Base-by-base conservation (phyloP, 2,113 vertebrate species). In the Cercocebus atys region DNA sequence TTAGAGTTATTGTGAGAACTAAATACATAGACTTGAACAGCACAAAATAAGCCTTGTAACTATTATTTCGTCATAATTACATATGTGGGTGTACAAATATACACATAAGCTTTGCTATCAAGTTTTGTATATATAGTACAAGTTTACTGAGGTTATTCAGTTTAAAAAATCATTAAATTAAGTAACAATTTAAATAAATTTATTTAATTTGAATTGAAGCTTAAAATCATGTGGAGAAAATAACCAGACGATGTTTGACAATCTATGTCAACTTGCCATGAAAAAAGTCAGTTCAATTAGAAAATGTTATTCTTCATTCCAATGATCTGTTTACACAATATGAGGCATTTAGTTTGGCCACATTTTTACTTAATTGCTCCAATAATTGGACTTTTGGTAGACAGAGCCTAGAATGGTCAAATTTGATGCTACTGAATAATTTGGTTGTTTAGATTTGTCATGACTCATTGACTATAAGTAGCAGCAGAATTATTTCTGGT, bases 381-480 rank as follows among this genome's bases (percentile, higher is more conserved):
- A 97, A 93, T 98, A 97, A 98, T 97, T 97, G 93, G 84, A 93
- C 95, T 97, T 97, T 95, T 78, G 94, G 95, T 97, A 93, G 94
- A 89, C 17, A 79, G 38, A 97, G 90, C 64, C 64, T 85, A 45
- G 80, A 97, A 96, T 95, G 84, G 94, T 97, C 97, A 96, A 68
- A 96, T 97, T 80, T 96, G 84, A 98, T 97, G 97, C 84, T 95
- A 93, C 95, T 94, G 94, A 98, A 92, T 90, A 76, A 97, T 96
- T 97, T 97, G 95, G 88, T 97, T 98, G 94, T 97, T 98, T 98
- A 96, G 95, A 95, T 96, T 97, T 97, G 97, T 97, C 94, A 97
- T 94, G 93, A 96, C 93, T 98, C 95, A 96, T 98, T 98, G 97
- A 88, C 89, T 87, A 79, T 95, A 97, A 97, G 96, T 92, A 97